Evolutionary conservation across 2,113 vertebrate species (phyloP).

Genomic region (Agelaius phoeniceus): DNA sequence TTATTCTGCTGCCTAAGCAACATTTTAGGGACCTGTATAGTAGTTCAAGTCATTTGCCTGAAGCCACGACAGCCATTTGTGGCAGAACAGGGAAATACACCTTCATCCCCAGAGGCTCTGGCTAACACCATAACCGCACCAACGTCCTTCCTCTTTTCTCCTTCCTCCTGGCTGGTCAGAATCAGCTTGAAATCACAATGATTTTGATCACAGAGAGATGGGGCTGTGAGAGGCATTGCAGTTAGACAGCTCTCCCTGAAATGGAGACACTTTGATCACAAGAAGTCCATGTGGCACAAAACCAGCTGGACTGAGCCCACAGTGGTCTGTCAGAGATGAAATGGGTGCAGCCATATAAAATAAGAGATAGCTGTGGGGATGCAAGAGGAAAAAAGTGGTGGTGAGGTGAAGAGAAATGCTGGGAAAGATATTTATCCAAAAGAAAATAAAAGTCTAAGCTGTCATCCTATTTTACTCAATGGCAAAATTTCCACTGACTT

Average conservation of each 20-base stretch:
- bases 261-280: not conserved
- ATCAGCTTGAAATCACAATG: not conserved
- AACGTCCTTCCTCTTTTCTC: conserved; percentile 61
- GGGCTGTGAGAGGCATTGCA: not conserved
- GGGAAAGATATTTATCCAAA: not conserved
- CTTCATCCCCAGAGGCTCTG: conserved; percentile 59
- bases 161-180: conserved; percentile 22
- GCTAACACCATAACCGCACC: conserved; percentile 61
- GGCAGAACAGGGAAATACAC: conserved; percentile 34
- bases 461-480: not conserved
- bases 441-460: not conserved
- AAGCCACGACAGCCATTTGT: conserved; percentile 32
- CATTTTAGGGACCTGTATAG: not conserved
- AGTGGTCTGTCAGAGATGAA: not conserved
- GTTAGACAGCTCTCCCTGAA: not conserved
- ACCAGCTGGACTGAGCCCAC: not conserved
- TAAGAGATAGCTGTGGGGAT: not conserved
- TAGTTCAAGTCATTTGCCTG: not conserved
- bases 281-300: not conserved
- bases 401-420: not conserved
- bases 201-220: not conserved
- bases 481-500: not conserved
- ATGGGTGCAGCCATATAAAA: not conserved
- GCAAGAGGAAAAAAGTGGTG: not conserved
- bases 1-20: not conserved